A percentile compares a stretch with the other conserved stretches of the same genome.
phyloP scores from a whole-genome alignment of 2,113 vertebrate genomes.

The Hoplias malabaricus region DNA sequence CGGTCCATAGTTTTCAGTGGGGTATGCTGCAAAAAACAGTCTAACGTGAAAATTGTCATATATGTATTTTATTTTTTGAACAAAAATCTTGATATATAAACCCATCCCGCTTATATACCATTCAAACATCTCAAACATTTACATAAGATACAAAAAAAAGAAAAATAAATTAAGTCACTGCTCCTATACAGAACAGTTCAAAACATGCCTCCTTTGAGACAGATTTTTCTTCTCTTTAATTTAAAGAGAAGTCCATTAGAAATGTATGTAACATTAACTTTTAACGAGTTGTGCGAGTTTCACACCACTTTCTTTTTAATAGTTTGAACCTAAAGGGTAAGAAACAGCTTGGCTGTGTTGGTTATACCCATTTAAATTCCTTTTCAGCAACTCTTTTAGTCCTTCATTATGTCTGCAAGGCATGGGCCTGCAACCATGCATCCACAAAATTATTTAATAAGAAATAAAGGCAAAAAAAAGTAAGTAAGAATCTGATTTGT shows the following conservation, averaged over 20 bases:
- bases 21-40: background rate
- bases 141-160: conserved; percentile 74
- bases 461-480: background rate
- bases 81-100: conserved; percentile 61
- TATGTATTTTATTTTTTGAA: conserved; percentile 16
- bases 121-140: conserved; percentile 74
- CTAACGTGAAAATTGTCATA: background rate
- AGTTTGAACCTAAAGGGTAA: background rate
- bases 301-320: background rate
- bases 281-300: background rate
- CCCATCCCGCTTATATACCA: conserved; percentile 63
- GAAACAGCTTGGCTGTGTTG: background rate
- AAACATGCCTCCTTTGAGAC: conserved; percentile 32
- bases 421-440: background rate
- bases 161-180: conserved; percentile 71
- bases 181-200: conserved; percentile 12
- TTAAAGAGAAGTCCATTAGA: conserved; percentile 32
- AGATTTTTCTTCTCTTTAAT: conserved; percentile 24
- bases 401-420: background rate
- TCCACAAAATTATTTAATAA: background rate
- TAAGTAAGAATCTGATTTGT: background rate
- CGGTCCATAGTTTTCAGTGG: background rate
- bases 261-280: conserved; percentile 20
- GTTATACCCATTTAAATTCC: background rate
- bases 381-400: background rate